These are phyloP conservation scores for Crotalus horridus DNA, from an alignment of 2,113 vertebrate genomes.

Conservation along the genomic window DNA sequence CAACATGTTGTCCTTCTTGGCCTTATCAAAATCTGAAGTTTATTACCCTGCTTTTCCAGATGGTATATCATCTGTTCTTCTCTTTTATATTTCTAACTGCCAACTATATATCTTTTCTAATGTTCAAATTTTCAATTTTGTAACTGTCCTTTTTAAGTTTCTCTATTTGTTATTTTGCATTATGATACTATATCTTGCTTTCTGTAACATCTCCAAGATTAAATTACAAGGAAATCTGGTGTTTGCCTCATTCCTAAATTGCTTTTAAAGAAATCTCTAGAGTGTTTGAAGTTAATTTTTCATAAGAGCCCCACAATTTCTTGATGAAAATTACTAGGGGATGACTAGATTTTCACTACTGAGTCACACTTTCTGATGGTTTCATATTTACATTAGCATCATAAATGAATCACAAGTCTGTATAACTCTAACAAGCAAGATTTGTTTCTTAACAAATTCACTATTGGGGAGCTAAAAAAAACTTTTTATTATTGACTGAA, in stretches of 20 bases:
- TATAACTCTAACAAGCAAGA: background rate
- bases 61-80: conserved; percentile 9
- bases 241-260: background rate
- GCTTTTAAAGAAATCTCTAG: background rate
- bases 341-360: background rate
- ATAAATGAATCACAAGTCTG: background rate
- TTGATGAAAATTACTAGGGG: background rate
- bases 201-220: background rate
- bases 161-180: background rate
- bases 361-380: background rate
- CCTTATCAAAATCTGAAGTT: background rate
- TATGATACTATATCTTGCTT: background rate
- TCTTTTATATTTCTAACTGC: background rate
- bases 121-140: background rate
- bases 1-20: background rate
- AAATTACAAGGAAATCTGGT: background rate
- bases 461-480: background rate
- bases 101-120: background rate
- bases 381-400: background rate
- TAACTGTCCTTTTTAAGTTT: conserved; percentile 1
- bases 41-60: background rate
- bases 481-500: background rate
- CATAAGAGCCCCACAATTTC: background rate
- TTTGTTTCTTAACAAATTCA: background rate
- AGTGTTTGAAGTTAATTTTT: background rate